Percentiles rank a stretch among this genome's conserved stretches.
phyloP scores from a whole-genome alignment of 37 sponge, comb jelly and placozoan species.

The Corticium candelabrum region DNA sequence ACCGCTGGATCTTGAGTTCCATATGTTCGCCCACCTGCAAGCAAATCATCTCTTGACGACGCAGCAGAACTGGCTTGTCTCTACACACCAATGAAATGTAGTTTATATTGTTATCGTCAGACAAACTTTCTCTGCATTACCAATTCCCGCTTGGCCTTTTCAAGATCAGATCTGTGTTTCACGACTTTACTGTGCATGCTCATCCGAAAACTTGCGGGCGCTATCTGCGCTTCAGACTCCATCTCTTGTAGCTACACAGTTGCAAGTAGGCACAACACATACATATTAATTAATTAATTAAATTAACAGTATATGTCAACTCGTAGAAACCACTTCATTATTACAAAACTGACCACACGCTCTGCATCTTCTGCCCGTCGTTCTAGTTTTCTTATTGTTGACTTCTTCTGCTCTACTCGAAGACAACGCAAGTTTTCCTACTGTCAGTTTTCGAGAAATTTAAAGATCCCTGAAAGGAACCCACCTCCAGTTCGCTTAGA shows the following conservation, averaged over 20 bases:
- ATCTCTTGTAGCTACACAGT: background rate
- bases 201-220: background rate
- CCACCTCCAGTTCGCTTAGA: background rate
- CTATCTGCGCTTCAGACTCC: background rate
- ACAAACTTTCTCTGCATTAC: background rate
- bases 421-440: background rate
- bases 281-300: too few species aligned
- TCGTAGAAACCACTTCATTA: too few species aligned
- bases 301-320: too few species aligned
- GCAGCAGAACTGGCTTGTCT: slow-evolving; percentile 7
- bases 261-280: too few species aligned
- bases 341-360: too few species aligned
- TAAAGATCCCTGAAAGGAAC: background rate
- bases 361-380: background rate
- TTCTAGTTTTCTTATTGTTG: background rate
- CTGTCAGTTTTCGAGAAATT: too few species aligned
- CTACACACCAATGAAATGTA: too few species aligned
- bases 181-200: background rate
- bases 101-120: too few species aligned
- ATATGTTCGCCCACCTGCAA: background rate
- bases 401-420: background rate
- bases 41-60: background rate
- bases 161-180: background rate
- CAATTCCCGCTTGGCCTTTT: background rate
- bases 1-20: slow-evolving; percentile 7